These are phyloP conservation scores for Melitaea athalia DNA, from an alignment of 2,888 invertebrate genomes.

Conservation along the genomic window DNA sequence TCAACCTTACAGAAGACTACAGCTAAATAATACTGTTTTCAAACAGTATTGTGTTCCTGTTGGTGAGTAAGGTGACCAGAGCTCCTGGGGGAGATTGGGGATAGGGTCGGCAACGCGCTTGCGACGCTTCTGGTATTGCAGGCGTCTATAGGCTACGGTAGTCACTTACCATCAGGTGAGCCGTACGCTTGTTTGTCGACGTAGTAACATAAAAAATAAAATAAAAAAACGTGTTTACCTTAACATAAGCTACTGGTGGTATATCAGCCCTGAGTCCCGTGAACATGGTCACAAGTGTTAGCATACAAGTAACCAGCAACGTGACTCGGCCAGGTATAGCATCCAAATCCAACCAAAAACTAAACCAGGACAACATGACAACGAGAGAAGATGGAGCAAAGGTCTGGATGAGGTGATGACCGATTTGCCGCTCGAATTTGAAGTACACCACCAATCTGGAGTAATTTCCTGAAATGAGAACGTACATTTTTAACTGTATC, in stretches of 20 bases:
- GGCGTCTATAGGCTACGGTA: too few relatives aligned
- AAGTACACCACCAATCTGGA: constrained; percentile 90
- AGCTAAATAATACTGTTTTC: too few relatives aligned
- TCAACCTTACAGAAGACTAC: too few relatives aligned
- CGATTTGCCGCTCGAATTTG: constrained; percentile 91
- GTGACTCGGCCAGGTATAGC: constrained; percentile 92
- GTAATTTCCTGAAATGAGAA: constrained; percentile 84
- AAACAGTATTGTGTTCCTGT: too few relatives aligned
- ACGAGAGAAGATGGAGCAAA: constrained; percentile 92
- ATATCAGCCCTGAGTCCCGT: constrained; percentile 91
- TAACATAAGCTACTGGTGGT: constrained; percentile 93
- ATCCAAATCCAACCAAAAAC: constrained; percentile 92
- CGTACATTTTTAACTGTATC: background rate
- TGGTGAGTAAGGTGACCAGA: too few relatives aligned
- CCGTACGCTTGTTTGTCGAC: too few relatives aligned
- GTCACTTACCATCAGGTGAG: too few relatives aligned
- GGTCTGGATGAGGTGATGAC: constrained; percentile 92
- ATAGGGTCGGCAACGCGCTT: too few relatives aligned
- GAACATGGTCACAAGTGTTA: constrained; percentile 93
- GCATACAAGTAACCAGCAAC: constrained; percentile 90
- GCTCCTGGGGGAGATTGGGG: too few relatives aligned
- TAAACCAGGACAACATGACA: constrained; percentile 93
- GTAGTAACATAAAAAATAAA: too few relatives aligned
- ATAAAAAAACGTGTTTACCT: constrained; percentile 77
- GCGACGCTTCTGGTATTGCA: too few relatives aligned